phyloP scores from a whole-genome alignment of 2,888 invertebrate species.

The Theretra japonica region DNA sequence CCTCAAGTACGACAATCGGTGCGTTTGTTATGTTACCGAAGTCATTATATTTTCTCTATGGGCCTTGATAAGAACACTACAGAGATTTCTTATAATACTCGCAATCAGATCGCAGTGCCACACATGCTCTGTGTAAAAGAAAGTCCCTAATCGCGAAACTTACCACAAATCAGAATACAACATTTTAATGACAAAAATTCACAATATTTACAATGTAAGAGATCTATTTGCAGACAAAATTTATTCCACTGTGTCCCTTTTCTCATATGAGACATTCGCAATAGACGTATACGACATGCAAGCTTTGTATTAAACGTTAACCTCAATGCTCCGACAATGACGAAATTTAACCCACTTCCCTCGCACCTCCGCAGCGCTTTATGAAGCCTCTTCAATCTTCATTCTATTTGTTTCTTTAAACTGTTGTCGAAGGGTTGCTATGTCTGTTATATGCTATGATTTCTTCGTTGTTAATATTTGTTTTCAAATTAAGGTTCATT shows the following conservation, averaged over 20 bases:
- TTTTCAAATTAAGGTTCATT: no score
- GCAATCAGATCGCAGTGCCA: no score
- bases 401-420: conserved; percentile 5
- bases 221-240: neutral
- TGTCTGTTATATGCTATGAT: no score
- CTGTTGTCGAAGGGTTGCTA: neutral
- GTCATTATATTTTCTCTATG: neutral
- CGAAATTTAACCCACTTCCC: conserved; percentile 44
- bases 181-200: neutral
- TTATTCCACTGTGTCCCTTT: conserved; percentile 29
- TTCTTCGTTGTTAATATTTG: no score
- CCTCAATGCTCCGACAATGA: conserved; percentile 40
- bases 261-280: conserved; percentile 39
- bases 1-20: no score
- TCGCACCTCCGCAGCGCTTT: conserved; percentile 3
- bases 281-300: conserved; percentile 37
- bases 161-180: neutral
- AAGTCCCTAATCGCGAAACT: no score
- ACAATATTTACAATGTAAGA: neutral
- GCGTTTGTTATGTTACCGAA: no score
- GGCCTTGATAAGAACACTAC: no score
- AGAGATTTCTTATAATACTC: no score
- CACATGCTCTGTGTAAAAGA: no score
- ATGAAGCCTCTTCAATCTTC: conserved; percentile 5
- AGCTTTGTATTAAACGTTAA: conserved; percentile 47